Evolutionary conservation across 2,888 invertebrate species (phyloP).

Genomic region (Nephrotoma appendiculata): DNA sequence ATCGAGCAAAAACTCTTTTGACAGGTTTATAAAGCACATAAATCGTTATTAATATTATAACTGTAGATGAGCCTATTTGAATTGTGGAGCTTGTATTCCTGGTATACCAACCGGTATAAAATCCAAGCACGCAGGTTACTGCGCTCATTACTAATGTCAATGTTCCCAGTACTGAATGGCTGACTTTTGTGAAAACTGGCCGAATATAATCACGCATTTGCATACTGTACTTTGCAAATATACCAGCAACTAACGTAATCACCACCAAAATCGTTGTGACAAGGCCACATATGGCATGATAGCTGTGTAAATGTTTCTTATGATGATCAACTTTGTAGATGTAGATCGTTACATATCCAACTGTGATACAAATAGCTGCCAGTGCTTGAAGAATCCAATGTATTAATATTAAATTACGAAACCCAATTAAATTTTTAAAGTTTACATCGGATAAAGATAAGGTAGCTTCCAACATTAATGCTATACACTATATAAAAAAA

Average conservation of each 20-base stretch:
- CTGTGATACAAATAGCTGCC: background rate
- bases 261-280: background rate
- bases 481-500: background rate
- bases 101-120: background rate
- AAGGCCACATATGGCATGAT: slow-evolving; percentile 2
- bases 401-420: background rate
- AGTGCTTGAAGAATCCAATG: slow-evolving; percentile 1
- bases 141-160: background rate
- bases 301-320: background rate
- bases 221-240: slow-evolving; percentile 5
- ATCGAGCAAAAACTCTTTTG: background rate
- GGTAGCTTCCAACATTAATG: slow-evolving; percentile 1
- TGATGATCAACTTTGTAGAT: background rate
- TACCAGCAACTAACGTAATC: background rate
- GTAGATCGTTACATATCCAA: background rate
- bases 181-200: slow-evolving; percentile 3
- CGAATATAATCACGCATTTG: slow-evolving; percentile 1
- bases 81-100: background rate
- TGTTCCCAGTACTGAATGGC: background rate
- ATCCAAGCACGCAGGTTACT: background rate
- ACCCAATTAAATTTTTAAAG: background rate
- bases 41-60: background rate
- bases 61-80: background rate
- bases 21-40: background rate
- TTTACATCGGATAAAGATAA: background rate